phyloP scores from a whole-genome alignment of 30 jellyfish, hydroid and myxozoan genomes.

The Aurelia sp. region DNA sequence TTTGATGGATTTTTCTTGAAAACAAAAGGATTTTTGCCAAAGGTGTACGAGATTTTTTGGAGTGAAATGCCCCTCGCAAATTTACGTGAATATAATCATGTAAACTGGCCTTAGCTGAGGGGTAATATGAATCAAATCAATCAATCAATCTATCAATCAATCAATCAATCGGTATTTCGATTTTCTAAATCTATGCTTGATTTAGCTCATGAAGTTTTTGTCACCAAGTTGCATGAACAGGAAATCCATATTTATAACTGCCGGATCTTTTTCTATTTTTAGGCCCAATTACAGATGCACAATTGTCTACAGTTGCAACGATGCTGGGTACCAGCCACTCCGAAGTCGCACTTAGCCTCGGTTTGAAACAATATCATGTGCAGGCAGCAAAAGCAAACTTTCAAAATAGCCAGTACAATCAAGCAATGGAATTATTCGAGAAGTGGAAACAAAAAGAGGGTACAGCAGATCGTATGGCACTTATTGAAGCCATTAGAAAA shows the following conservation, averaged over 20 bases:
- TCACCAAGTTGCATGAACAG: too few species aligned
- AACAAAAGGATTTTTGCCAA: too few species aligned
- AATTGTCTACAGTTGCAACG: slow-evolving; percentile 40
- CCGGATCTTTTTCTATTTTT: neutral
- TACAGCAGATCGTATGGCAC: slow-evolving; percentile 4
- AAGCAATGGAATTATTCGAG: slow-evolving; percentile 21
- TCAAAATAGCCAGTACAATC: slow-evolving; percentile 20
- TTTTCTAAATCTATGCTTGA: too few species aligned
- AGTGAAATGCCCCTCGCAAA: too few species aligned
- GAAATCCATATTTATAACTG: neutral
- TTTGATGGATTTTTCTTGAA: too few species aligned
- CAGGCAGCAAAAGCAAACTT: slow-evolving; percentile 3
- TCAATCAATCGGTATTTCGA: too few species aligned
- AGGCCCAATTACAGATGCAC: slow-evolving; percentile 46
- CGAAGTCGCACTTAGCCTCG: slow-evolving; percentile 29
- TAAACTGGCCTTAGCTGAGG: too few species aligned
- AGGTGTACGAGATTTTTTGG: too few species aligned
- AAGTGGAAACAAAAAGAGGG: slow-evolving; percentile 43
- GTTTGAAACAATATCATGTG: slow-evolving; percentile 11
- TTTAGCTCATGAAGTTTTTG: neutral
- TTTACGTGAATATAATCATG: too few species aligned
- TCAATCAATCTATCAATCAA: too few species aligned
- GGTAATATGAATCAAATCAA: too few species aligned
- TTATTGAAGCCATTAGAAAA: slow-evolving; percentile 7
- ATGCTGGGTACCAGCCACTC: slow-evolving; percentile 46